Conservation (phyloP, 1,140 invertebrate genomes). For the Scaptomyza graminum region DNA sequence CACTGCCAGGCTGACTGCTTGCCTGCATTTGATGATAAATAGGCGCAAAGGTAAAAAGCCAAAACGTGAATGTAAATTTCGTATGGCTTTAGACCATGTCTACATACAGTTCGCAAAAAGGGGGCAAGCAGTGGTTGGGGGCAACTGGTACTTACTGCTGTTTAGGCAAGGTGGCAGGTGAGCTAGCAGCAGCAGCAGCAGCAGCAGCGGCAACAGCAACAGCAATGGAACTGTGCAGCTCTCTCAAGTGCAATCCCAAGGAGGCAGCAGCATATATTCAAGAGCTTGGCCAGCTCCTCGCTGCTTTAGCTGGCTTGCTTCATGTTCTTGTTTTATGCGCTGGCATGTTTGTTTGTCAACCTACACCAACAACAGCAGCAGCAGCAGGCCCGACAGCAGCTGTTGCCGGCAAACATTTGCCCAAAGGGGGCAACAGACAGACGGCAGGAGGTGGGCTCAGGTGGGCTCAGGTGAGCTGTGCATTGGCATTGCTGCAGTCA, state of each 20-base stretch:
- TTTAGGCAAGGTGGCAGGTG: slow-evolving; percentile 35
- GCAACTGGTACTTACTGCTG: slow-evolving; percentile 13
- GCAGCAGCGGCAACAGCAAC: slow-evolving; percentile 28
- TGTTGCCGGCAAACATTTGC: slow-evolving; percentile 76
- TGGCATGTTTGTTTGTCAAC: slow-evolving; percentile 81
- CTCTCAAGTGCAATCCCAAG: slow-evolving; percentile 46
- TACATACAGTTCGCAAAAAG: slow-evolving; percentile 5
- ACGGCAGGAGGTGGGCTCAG: slow-evolving; percentile 3
- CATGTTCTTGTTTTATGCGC: slow-evolving; percentile 75
- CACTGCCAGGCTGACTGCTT: slow-evolving; percentile 4
- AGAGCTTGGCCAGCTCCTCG: slow-evolving; percentile 29
- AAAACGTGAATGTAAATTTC: slow-evolving; percentile 80
- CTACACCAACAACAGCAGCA: slow-evolving; percentile 67
- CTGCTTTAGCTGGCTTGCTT: not conserved
- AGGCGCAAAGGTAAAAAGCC: slow-evolving; percentile 81
- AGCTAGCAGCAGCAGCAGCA: slow-evolving; percentile 20
- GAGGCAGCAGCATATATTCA: slow-evolving; percentile 35
- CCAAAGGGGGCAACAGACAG: slow-evolving; percentile 16
- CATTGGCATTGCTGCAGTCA: slow-evolving; percentile 27
- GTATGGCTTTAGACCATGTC: slow-evolving; percentile 46
- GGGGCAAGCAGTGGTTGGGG: not conserved
- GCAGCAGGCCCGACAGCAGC: slow-evolving; percentile 52
- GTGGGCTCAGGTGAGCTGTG: not conserved
- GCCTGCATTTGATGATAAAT: slow-evolving; percentile 78
- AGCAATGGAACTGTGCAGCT: slow-evolving; percentile 40